Evolutionary conservation across 1,140 invertebrate species (phyloP).

Genomic region (Neelides sp.): DNA sequence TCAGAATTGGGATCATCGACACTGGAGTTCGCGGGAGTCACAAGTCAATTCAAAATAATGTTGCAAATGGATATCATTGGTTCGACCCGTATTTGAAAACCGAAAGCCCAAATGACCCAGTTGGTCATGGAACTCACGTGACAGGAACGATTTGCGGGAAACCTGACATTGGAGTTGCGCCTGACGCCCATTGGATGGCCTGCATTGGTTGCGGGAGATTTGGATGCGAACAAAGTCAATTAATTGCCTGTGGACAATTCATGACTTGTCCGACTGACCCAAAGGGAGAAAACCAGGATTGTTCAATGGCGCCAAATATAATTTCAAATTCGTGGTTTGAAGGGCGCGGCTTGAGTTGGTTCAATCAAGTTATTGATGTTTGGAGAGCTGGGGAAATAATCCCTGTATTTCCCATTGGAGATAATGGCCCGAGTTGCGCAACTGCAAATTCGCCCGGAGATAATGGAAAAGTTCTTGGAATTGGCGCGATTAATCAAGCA

Average conservation of each 20-base stretch:
- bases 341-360: background rate
- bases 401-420: conserved; percentile 7
- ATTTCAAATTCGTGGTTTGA: conserved; percentile 17
- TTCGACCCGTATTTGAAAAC: background rate
- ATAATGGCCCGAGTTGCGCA: conserved; percentile 3
- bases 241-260: conserved; percentile 16
- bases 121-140: conserved; percentile 20
- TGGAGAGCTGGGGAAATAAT: conserved; percentile 9
- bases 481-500: conserved; percentile 3
- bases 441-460: conserved; percentile 10
- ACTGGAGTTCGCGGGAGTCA: conserved; percentile 15
- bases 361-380: background rate
- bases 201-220: conserved; percentile 6
- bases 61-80: too few relatives aligned
- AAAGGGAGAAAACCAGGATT: conserved; percentile 5
- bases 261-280: conserved; percentile 17
- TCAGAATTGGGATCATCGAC: conserved; percentile 16
- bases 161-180: conserved; percentile 11
- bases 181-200: conserved; percentile 15
- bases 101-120: conserved; percentile 8
- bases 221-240: background rate
- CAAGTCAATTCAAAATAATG: too few relatives aligned
- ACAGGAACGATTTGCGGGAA: conserved; percentile 10
- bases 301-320: conserved; percentile 14
- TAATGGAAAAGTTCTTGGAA: background rate